phyloP scores from a whole-genome alignment of 2,797 vertebrate species.

The Rhincodon typus region DNA sequence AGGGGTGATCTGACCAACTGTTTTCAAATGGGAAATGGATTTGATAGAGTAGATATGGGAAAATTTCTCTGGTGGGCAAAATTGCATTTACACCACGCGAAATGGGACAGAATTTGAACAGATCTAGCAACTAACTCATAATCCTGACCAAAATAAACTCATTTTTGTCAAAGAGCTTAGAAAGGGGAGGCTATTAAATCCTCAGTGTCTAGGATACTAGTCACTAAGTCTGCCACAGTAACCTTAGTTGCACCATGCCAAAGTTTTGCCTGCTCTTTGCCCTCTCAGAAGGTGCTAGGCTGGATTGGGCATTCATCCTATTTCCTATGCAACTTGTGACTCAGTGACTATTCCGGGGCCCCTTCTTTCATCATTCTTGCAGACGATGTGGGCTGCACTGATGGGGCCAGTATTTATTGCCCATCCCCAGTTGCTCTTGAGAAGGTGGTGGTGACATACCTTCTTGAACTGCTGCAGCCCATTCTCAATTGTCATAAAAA shows the following conservation, averaged over 20 bases:
- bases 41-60: not conserved
- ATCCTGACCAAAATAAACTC: not conserved
- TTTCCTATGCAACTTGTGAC: not conserved
- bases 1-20: not conserved
- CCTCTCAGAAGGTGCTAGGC: not conserved
- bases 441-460: too few species aligned
- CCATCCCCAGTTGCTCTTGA: too few species aligned
- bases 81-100: not conserved
- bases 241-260: not conserved
- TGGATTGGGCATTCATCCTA: not conserved
- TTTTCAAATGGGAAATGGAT: not conserved
- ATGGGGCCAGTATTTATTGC: too few species aligned
- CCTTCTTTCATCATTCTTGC: not conserved
- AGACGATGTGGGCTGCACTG: too few species aligned
- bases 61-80: not conserved
- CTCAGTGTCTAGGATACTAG: not conserved
- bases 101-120: too few species aligned
- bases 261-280: not conserved
- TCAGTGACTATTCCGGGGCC: not conserved
- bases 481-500: too few species aligned
- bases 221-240: too few species aligned
- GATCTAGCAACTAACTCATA: not conserved
- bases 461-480: too few species aligned
- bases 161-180: too few species aligned
- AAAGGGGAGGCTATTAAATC: not conserved